These are phyloP conservation scores for Polypedilum vanderplanki DNA, from an alignment of 1,140 invertebrate species.

Conservation along the genomic window DNA sequence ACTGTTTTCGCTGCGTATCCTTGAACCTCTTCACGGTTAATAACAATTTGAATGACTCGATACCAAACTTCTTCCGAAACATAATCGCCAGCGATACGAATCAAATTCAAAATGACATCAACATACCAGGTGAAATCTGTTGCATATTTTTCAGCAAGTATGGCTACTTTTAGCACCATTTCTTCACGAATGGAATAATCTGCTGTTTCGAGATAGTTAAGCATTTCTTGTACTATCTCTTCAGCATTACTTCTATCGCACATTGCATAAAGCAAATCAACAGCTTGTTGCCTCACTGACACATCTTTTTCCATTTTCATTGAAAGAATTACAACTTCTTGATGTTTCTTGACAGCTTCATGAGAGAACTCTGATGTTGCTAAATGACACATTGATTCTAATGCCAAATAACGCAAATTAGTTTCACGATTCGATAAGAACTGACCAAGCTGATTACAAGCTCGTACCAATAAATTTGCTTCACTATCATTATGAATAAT, in stretches of 20 bases:
- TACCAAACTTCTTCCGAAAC: constrained; percentile 99
- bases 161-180: constrained; percentile 99
- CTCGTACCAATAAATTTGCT: constrained; percentile 92
- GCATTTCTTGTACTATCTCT: constrained; percentile 99
- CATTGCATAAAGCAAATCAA: constrained; percentile 99
- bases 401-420: constrained; percentile 93
- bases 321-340: constrained; percentile 97
- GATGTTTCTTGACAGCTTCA: constrained; percentile 99
- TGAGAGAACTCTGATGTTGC: constrained; percentile 99
- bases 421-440: constrained; percentile 98
- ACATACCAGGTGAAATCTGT: constrained; percentile 99
- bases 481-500: constrained; percentile 99
- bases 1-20: constrained; percentile 99
- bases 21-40: constrained; percentile 98
- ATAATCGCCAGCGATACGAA: constrained; percentile 99
- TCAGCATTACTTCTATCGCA: constrained; percentile 99
- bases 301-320: constrained; percentile 99
- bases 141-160: constrained; percentile 98
- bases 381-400: constrained; percentile 99
- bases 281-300: constrained; percentile 95
- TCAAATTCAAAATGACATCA: constrained; percentile 98
- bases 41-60: constrained; percentile 98
- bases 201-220: constrained; percentile 97
- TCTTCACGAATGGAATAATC: constrained; percentile 99
- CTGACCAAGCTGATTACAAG: constrained; percentile 97